Evolutionary conservation across 2,888 invertebrate genomes (phyloP).

Genomic region (Barypeithes pellucidus): DNA sequence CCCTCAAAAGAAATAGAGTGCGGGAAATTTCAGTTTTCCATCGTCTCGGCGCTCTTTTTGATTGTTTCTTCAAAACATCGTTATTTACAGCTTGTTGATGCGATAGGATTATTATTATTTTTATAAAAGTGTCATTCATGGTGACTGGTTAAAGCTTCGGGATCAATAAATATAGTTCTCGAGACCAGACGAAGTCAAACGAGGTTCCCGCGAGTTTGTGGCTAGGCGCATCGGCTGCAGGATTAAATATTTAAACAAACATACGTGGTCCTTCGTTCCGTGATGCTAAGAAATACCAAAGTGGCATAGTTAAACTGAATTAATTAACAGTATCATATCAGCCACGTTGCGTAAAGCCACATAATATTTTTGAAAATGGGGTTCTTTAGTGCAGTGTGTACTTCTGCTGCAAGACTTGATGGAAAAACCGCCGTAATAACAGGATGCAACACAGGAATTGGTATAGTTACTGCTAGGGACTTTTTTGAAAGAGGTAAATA

Average conservation of each 20-base stretch:
- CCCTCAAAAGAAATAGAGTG: too few relatives aligned
- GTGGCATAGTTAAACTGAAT: background rate
- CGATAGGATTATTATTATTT: too few relatives aligned
- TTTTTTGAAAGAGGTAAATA: constrained; percentile 69
- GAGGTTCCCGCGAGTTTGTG: background rate
- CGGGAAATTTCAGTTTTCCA: too few relatives aligned
- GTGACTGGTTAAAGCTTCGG: too few relatives aligned
- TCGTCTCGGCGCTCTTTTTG: too few relatives aligned
- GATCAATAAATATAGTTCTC: background rate
- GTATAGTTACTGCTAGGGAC: constrained; percentile 64
- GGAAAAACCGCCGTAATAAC: constrained; percentile 66
- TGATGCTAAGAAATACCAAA: background rate
- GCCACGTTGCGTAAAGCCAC: background rate
- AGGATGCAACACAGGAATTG: constrained; percentile 62
- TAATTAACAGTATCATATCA: background rate
- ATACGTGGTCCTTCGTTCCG: background rate
- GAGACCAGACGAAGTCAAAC: background rate
- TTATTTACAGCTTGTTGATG: too few relatives aligned
- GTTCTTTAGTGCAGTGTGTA: constrained; percentile 62
- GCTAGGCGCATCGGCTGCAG: background rate
- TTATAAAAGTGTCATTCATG: too few relatives aligned
- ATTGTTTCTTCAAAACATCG: too few relatives aligned
- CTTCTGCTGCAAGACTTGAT: constrained; percentile 68
- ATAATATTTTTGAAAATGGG: constrained; percentile 30
- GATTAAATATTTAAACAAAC: background rate